Percentiles rank a stretch among this genome's conserved stretches.
phyloP scores from a whole-genome alignment of 2,888 invertebrate species.

The Miltochrista miniata region DNA sequence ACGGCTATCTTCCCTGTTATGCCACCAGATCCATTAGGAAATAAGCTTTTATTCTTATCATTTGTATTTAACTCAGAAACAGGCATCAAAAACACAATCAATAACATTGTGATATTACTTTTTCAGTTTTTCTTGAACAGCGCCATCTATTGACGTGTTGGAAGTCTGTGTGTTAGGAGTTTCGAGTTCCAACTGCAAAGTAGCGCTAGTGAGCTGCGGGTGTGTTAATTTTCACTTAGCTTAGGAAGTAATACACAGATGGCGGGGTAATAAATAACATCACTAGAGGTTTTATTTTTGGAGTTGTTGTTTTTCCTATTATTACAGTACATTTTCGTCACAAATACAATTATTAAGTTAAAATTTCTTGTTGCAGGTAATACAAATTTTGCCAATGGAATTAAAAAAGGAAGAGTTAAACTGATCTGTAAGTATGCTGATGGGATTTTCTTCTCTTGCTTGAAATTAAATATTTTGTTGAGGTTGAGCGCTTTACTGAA shows the following conservation, averaged over 20 bases:
- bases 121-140: slow-evolving; percentile 34
- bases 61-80: slow-evolving; percentile 38
- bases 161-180: slow-evolving; percentile 28
- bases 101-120: slow-evolving; percentile 47
- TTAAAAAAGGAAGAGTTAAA: no score
- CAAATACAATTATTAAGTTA: no score
- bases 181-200: slow-evolving; percentile 18
- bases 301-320: no score
- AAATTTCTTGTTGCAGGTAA: no score
- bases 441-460: no score
- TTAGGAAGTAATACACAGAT: slow-evolving; percentile 39
- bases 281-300: no score
- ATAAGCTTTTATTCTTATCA: slow-evolving; percentile 37
- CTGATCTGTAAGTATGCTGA: no score
- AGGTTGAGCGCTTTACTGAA: no score
- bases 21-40: slow-evolving; percentile 26
- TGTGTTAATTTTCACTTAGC: slow-evolving; percentile 17
- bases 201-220: slow-evolving; percentile 34
- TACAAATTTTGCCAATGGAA: no score
- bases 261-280: slow-evolving; percentile 37
- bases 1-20: slow-evolving; percentile 12
- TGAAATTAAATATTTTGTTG: background rate
- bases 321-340: no score
- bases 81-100: slow-evolving; percentile 49
- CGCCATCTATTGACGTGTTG: slow-evolving; percentile 57